Base-by-base conservation (phyloP, 2,888 invertebrate species). In the Pseudococcus jackbeardsleyi region DNA sequence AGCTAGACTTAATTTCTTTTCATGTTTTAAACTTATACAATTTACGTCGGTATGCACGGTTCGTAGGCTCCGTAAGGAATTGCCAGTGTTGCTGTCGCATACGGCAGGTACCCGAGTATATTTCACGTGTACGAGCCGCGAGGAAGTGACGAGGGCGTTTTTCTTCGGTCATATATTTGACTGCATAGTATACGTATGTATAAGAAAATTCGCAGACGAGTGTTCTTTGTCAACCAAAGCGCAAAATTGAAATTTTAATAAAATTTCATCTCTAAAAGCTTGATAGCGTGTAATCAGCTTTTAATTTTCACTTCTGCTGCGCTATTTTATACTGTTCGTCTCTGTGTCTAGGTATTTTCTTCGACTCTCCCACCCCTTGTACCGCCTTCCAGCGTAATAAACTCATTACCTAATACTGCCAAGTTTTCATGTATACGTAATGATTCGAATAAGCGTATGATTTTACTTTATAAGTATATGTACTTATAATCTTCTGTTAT, bases 211-310 rank as follows among this genome's bases (percentile, higher is more conserved):
- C 9, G 19, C 6, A 19, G n/a, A 19, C 59, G 19, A 7, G 11
- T 33, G 22, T 12, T 11, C 33, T 72, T 72, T 72, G 33, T 33
- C 33, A 72, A 72, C 68, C 33, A 72, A 72, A 72, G 68, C 68
- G 68, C 68, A 72, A 72, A 72, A 72, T 72, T 72, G 68, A 72
- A 72, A 72, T 72, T 72, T 72, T 72, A 72, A 72, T 33, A 26
- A 72, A 72, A 72, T 72, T 72, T 72, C 33, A 72, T 59, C 59
- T 12, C 12, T 33, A 33, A 72, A 72, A 26, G 68, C 33, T 72
- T 72, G 26, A 72, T 72, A 72, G 68, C 26, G 68, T 72, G 26
- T 72, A 72, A 72, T 72, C 68, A 72, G 68, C 68, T 72, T 72
- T 72, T 72, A 72, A 72, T 72, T 72, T 72, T 33, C 26, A 33